These are phyloP conservation scores for Microtus obscurus DNA, from an alignment of 2,797 vertebrate genomes.

Conservation along the genomic window DNA sequence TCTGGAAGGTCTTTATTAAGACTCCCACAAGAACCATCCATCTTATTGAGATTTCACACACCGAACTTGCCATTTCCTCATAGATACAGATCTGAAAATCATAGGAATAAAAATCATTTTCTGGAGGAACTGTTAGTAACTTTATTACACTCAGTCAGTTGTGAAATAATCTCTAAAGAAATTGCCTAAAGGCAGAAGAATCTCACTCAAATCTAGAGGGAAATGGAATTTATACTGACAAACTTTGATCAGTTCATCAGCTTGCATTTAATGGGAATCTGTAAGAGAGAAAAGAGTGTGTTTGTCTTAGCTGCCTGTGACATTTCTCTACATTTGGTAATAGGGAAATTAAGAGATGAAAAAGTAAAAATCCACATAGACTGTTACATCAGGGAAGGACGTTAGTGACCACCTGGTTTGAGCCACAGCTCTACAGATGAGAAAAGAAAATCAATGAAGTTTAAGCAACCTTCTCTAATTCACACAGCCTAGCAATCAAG, in stretches of 20 bases:
- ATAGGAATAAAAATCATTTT: slow-evolving; percentile 18
- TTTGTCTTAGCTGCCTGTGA: background rate
- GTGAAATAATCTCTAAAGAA: slow-evolving; percentile 20
- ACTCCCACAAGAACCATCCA: slow-evolving; percentile 35
- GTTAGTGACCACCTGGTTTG: background rate
- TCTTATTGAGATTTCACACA: background rate
- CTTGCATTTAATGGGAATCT: slow-evolving; percentile 17
- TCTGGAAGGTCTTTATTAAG: slow-evolving; percentile 32
- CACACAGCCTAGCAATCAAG: background rate
- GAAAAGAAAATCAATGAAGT: background rate
- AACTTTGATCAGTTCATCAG: slow-evolving; percentile 8
- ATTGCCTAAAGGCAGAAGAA: slow-evolving; percentile 11
- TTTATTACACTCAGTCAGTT: slow-evolving; percentile 35
- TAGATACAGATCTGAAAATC: slow-evolving; percentile 34
- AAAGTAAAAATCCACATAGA: background rate
- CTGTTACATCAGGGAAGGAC: background rate
- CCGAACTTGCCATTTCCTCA: background rate
- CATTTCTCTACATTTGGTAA: slow-evolving; percentile 7
- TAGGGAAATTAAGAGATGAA: background rate
- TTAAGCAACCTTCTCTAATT: background rate
- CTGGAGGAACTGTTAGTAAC: background rate
- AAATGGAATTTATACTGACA: background rate
- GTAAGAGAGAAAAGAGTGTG: background rate
- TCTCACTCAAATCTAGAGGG: background rate
- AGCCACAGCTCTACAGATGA: background rate